Base-by-base conservation (phyloP, 2,797 vertebrate species). In the Tapirus indicus region DNA sequence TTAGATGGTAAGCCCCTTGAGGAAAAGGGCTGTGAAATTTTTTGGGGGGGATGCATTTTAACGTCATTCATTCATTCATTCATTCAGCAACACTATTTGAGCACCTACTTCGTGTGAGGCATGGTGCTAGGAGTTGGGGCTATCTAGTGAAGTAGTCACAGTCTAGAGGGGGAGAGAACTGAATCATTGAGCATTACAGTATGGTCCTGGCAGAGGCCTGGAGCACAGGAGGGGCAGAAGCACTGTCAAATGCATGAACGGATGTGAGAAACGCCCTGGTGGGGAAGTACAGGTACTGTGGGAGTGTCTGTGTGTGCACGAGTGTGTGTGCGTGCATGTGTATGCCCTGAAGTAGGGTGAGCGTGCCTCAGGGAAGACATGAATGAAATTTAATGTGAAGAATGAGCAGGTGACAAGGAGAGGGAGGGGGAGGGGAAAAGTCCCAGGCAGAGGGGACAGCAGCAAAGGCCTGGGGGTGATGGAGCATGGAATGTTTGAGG, bases 301-400 rank as follows among this genome's bases (percentile, higher is more conserved):
- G 27, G 18, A 20, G 47, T 38, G 23, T 56, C 52, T 8, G 27
- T 29, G 44, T 25, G n/a, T n/a, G 72, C 13, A 52, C 10, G 12
- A 0, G 8, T 0, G 2, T 8, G 11, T 3, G 13, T 5, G 9
- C 0, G 2, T 17, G 25, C 41, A 23, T 18, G 16, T 25, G 52
- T 5, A 12, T 60, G 29, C 60, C 49, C 38, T 60, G 88, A 38
- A 29, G 44, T 18, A 29, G 54, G 60, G 27, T 8, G 29, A 49
- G 21, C n/a, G 49, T 25, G 23, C 25, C 21, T 80, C 82, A 20
- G 0, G 68, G 54, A 54, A 88, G 56, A 44, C 75, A 79, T 38
- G 64, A 54, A 88, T 82, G 23, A 71, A 27, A 58, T 38, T 23
- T 47, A 58, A 84, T 47, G 29, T 79, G 44, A 78, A 89, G 62